These are phyloP conservation scores for Limnodromus scolopaceus DNA, from an alignment of 2,797 vertebrate species.

Conservation along the genomic window DNA sequence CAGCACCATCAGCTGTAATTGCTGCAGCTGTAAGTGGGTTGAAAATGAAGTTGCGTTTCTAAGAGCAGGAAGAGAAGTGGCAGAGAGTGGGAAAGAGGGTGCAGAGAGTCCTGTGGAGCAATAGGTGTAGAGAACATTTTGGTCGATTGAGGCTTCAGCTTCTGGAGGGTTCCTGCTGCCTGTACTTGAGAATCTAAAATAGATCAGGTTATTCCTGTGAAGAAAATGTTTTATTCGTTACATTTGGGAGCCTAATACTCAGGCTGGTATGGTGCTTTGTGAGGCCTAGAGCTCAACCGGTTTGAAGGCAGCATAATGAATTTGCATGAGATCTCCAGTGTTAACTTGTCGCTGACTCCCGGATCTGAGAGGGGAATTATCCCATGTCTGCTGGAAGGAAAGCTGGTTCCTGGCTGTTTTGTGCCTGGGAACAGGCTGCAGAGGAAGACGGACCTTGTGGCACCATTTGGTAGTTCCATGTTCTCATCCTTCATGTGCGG, in stretches of 20 bases:
- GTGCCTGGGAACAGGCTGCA: neutral
- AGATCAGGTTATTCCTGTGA: neutral
- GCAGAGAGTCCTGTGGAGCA: neutral
- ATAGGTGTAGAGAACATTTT: neutral
- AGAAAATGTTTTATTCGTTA: constrained; percentile 10
- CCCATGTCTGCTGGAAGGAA: neutral
- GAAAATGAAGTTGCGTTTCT: constrained; percentile 32
- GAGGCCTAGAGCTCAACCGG: neutral
- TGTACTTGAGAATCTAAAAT: constrained; percentile 7
- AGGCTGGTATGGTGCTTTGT: neutral
- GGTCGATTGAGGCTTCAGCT: neutral
- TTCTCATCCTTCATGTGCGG: neutral
- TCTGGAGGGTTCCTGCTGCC: constrained; percentile 29
- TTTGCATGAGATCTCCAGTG: neutral
- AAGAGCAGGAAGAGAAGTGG: neutral
- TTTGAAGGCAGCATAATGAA: neutral
- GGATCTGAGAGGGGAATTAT: neutral
- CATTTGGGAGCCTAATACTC: neutral
- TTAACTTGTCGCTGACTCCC: neutral
- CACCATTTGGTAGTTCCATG: neutral
- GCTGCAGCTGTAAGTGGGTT: constrained; percentile 27
- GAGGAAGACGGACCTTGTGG: neutral
- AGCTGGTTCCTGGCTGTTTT: neutral
- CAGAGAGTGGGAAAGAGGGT: neutral
- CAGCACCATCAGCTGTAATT: constrained; percentile 7